Percentiles rank a stretch among this genome's conserved stretches.
phyloP scores from a whole-genome alignment of 37 sponge, comb jelly and placozoan genomes.

The Bolinopsis microptera region DNA sequence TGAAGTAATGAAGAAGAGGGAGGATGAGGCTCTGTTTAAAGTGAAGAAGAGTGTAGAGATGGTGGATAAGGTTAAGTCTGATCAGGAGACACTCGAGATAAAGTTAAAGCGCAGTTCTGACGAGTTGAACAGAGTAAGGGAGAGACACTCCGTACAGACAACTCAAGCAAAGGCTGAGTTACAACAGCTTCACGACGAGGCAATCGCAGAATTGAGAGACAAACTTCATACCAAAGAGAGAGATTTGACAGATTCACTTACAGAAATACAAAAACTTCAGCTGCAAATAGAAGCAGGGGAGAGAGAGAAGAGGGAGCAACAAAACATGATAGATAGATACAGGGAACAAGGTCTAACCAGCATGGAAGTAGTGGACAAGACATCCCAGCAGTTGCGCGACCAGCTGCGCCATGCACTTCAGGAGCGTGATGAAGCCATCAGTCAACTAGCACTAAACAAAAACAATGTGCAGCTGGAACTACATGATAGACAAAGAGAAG shows the following conservation, averaged over 20 bases:
- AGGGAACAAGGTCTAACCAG: conserved; percentile 60
- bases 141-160: conserved; percentile 45
- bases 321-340: conserved; percentile 2
- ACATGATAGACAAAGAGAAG: conserved; percentile 57
- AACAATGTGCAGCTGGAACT: conserved; percentile 58
- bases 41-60: conserved; percentile 65
- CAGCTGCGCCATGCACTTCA: conserved; percentile 30
- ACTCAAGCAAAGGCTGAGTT: conserved; percentile 62
- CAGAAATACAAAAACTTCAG: conserved; percentile 41
- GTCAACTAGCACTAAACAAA: conserved; percentile 36
- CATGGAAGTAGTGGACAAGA: conserved; percentile 50
- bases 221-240: background rate
- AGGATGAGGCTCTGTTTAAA: conserved; percentile 52
- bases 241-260: background rate
- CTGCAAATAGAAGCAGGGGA: conserved; percentile 54
- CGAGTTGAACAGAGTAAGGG: conserved; percentile 59
- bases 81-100: conserved; percentile 47
- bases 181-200: conserved; percentile 48
- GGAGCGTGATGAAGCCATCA: conserved; percentile 60
- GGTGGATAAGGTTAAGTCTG: conserved; percentile 54
- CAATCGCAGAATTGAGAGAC: conserved; percentile 19
- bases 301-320: conserved; percentile 40
- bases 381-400: conserved; percentile 43
- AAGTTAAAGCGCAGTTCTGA: conserved; percentile 14
- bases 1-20: conserved; percentile 55